These are phyloP conservation scores for Brachyistius frenatus DNA, from an alignment of 2,113 vertebrate genomes.

Conservation along the genomic window DNA sequence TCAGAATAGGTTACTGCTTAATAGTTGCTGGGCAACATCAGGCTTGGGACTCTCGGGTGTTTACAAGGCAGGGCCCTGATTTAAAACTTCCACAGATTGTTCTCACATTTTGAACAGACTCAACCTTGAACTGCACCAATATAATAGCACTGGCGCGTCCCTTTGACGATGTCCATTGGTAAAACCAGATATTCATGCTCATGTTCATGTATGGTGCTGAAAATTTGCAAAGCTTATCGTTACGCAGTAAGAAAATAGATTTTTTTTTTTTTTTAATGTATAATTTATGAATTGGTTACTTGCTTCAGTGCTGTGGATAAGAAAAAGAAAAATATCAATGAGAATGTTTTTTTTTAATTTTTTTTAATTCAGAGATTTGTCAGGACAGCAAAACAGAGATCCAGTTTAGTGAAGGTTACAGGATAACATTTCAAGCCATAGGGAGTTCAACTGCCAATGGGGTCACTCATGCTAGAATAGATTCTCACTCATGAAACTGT, in stretches of 20 bases:
- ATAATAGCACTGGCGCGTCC: no score
- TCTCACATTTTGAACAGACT: no score
- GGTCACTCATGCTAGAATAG: constrained; percentile 48
- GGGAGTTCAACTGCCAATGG: constrained; percentile 40
- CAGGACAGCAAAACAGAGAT: background rate
- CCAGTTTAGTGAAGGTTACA: constrained; percentile 8
- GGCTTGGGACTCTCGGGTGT: no score
- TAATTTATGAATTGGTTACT: background rate
- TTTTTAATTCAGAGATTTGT: background rate
- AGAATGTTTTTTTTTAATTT: background rate
- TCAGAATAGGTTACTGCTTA: no score
- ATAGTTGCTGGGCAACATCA: no score
- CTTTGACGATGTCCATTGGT: no score
- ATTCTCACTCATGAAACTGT: constrained; percentile 52
- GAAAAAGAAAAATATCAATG: background rate
- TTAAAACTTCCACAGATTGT: no score
- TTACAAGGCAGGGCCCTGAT: no score
- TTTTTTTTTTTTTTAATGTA: background rate
- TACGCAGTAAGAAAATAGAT: background rate
- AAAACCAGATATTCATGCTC: no score
- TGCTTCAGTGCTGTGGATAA: background rate
- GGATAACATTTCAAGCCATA: constrained; percentile 26
- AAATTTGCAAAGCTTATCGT: background rate
- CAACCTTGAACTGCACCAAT: no score
- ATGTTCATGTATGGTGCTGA: background rate